phyloP scores from a whole-genome alignment of 2,113 vertebrate genomes.

The Nothobranchius kuhntae region DNA sequence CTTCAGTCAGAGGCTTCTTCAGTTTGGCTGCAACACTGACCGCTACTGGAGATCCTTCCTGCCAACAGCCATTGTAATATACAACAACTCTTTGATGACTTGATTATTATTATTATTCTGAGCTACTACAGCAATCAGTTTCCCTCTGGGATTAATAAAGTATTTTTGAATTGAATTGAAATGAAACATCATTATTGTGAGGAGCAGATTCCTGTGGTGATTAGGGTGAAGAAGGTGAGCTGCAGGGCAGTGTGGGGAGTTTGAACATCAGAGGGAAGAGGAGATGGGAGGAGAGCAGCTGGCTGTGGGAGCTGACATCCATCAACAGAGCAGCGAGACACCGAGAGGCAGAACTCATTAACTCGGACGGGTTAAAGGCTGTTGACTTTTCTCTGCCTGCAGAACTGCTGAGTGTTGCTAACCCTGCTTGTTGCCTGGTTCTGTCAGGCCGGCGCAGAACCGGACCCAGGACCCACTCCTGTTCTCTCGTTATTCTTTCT shows the following conservation, averaged over 20 bases:
- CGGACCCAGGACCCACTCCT: background rate
- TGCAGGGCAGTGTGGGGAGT: conserved; percentile 16
- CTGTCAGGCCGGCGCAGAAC: conserved; percentile 26
- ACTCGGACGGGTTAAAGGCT: conserved; percentile 43
- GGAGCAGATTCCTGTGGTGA: no score
- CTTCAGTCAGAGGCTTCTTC: no score
- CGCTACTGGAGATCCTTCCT: no score
- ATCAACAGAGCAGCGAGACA: conserved; percentile 46
- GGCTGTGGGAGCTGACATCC: conserved; percentile 49
- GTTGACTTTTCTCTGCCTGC: conserved; percentile 50
- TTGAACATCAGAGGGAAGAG: conserved; percentile 1
- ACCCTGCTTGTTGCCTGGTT: background rate
- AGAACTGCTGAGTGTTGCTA: background rate
- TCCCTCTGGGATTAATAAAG: no score
- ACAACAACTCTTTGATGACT: no score
- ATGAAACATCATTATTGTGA: no score
- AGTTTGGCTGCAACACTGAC: no score
- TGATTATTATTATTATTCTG: no score
- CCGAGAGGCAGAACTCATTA: conserved; percentile 55
- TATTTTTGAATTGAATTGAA: no score
- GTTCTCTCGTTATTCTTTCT: background rate
- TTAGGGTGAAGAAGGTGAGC: conserved; percentile 16
- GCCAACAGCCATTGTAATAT: no score
- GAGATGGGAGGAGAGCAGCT: conserved; percentile 46
- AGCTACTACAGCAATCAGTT: no score